These are phyloP conservation scores for Thripadectes ignobilis DNA, from an alignment of 2,797 vertebrate genomes.

Conservation along the genomic window DNA sequence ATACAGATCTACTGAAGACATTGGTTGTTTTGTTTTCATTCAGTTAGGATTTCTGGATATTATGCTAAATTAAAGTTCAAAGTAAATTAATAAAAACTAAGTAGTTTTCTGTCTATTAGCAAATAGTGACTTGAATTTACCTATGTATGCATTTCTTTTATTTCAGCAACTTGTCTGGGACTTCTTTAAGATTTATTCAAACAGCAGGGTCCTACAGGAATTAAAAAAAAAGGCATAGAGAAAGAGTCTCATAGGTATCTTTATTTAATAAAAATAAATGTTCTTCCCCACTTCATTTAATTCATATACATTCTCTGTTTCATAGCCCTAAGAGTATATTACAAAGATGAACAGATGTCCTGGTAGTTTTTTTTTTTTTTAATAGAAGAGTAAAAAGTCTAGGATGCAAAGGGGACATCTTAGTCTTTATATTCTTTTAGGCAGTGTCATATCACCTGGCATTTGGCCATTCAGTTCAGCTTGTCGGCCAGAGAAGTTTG, in stretches of 20 bases:
- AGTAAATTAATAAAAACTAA: neutral
- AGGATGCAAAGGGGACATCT: neutral
- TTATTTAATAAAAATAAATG: constrained; percentile 8
- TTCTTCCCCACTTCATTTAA: constrained; percentile 26
- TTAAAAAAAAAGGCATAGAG: neutral
- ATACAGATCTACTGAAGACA: neutral
- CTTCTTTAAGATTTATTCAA: neutral
- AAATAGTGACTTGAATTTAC: neutral
- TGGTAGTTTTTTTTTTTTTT: neutral
- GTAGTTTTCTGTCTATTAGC: neutral
- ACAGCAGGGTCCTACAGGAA: neutral
- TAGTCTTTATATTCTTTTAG: neutral
- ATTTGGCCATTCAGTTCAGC: neutral
- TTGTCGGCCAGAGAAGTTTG: neutral
- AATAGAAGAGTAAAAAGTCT: neutral
- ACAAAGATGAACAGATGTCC: neutral
- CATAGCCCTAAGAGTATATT: neutral
- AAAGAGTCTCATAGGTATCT: neutral
- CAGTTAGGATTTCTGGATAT: neutral
- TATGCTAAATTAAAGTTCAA: neutral
- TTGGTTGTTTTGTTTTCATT: neutral
- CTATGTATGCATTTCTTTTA: neutral
- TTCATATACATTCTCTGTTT: neutral
- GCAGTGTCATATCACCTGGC: neutral
- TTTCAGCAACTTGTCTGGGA: neutral